Evolutionary conservation across 1,140 invertebrate genomes (phyloP).

Genomic region (Oryctes rhinoceros): DNA sequence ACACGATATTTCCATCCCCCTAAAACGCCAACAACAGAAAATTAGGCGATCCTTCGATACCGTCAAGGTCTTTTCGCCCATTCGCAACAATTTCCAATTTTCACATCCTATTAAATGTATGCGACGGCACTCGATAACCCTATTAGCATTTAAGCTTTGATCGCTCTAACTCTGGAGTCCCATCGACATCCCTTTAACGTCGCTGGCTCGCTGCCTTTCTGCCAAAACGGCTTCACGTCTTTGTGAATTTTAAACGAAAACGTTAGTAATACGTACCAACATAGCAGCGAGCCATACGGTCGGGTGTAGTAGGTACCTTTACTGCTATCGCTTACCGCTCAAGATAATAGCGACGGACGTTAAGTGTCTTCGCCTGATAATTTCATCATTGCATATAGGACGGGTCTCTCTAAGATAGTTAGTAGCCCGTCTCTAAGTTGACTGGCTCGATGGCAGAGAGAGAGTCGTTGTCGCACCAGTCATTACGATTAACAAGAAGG

Average conservation of each 20-base stretch:
- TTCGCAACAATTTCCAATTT: neutral
- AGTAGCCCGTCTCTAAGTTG: neutral
- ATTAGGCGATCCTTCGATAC: too few relatives aligned
- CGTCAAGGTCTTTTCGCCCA: neutral
- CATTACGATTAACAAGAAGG: neutral
- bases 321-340: constrained; percentile 12
- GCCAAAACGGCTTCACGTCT: neutral
- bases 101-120: constrained; percentile 9
- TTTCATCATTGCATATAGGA: constrained; percentile 8
- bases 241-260: constrained; percentile 19
- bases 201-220: neutral
- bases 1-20: too few relatives aligned
- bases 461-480: too few relatives aligned
- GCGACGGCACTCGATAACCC: constrained; percentile 2
- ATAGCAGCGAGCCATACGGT: neutral
- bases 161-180: neutral
- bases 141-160: constrained; percentile 19
- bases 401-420: neutral
- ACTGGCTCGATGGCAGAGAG: too few relatives aligned
- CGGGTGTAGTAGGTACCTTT: neutral
- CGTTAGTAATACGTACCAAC: neutral
- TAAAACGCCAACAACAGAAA: too few relatives aligned
- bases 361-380: constrained; percentile 9
- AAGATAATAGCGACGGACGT: constrained; percentile 8
- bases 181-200: constrained; percentile 10